These are phyloP conservation scores for Druon quercuslanigerum DNA, from an alignment of 1,140 invertebrate species.

Conservation along the genomic window DNA sequence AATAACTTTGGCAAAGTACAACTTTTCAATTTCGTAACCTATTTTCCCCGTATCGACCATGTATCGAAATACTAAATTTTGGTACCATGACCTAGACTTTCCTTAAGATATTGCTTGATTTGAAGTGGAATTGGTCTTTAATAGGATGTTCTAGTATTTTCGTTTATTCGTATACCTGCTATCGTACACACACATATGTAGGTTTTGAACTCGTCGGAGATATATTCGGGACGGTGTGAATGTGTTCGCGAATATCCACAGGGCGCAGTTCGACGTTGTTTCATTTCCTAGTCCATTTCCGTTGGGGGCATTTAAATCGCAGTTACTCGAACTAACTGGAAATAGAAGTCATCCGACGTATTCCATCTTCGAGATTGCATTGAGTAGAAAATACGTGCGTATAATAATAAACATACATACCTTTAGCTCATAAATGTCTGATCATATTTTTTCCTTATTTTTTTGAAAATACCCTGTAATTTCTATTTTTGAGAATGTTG, in stretches of 20 bases:
- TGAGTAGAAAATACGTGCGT: not conserved
- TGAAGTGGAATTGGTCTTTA: no score
- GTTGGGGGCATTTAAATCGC: slow-evolving; percentile 70
- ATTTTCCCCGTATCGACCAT: no score
- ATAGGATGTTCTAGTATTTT: no score
- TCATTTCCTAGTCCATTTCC: slow-evolving; percentile 73
- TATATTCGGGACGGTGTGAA: slow-evolving; percentile 39
- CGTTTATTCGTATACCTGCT: not conserved
- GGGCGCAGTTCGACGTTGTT: slow-evolving; percentile 60
- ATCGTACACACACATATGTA: not conserved
- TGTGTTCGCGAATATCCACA: slow-evolving; percentile 45
- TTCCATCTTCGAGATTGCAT: slow-evolving; percentile 59
- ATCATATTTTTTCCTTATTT: no score
- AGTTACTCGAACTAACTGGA: slow-evolving; percentile 67
- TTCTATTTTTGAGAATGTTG: no score
- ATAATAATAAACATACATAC: not conserved
- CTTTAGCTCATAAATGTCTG: not conserved
- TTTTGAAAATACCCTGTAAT: no score
- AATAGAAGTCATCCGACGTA: slow-evolving; percentile 64
- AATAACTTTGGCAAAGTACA: no score
- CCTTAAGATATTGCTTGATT: no score
- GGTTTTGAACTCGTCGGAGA: no score
- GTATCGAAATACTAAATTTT: no score
- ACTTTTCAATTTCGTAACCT: no score
- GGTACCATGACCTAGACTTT: no score